phyloP scores from a whole-genome alignment of 2,113 vertebrate species.

The Phasianus colchicus region DNA sequence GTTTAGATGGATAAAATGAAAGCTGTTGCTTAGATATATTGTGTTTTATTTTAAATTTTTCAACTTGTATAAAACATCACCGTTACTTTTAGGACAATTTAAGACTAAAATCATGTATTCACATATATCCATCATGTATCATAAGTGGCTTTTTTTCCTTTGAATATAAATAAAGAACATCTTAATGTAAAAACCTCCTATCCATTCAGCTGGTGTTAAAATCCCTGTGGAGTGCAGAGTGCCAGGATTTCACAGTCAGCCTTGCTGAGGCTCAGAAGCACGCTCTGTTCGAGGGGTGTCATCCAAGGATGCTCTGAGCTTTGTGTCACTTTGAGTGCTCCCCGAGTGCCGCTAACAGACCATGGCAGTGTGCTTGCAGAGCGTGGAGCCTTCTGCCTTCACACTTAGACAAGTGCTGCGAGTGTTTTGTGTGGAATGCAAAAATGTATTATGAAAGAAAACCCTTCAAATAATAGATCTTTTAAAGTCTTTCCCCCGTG shows the following conservation, averaged over 20 bases:
- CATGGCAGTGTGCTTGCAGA: not conserved
- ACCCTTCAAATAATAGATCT: not conserved
- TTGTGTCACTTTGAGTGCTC: not conserved
- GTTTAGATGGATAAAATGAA: not conserved
- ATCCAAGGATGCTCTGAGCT: not conserved
- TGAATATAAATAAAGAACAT: not conserved
- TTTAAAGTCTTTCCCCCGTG: not conserved
- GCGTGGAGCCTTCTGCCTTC: not conserved
- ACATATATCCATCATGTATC: not conserved
- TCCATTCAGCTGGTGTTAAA: not conserved
- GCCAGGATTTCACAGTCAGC: not conserved
- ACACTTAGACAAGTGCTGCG: not conserved
- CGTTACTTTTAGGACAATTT: not conserved
- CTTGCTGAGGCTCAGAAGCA: not conserved
- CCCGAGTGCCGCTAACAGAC: not conserved
- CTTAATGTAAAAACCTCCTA: not conserved
- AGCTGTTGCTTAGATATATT: not conserved
- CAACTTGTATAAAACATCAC: not conserved
- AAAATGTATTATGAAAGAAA: not conserved
- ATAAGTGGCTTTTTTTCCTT: not conserved
- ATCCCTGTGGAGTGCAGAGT: rapidly evolving
- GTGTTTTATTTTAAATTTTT: not conserved
- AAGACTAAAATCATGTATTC: not conserved
- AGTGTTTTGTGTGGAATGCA: not conserved
- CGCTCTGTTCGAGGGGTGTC: not conserved